A percentile compares a stretch with the other conserved stretches of the same genome.
Evolutionary conservation across 2,113 vertebrate species (phyloP).

Genomic region (Chascanopsetta lugubris): DNA sequence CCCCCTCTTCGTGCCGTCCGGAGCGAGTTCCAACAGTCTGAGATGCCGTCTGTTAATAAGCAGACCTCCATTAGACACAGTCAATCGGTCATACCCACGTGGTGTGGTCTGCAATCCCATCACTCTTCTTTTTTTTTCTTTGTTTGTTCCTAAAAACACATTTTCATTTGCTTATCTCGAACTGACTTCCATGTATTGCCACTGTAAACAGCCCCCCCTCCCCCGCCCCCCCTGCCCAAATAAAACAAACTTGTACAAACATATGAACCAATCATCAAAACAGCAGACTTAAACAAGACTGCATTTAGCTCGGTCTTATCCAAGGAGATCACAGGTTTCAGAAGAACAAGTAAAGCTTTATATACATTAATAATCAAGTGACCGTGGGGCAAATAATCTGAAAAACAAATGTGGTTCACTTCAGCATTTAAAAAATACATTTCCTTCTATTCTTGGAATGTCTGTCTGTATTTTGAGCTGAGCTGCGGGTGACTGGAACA

Average conservation of each 20-base stretch:
- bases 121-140: slow-evolving; percentile 13
- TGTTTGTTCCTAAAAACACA: not conserved
- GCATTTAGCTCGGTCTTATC: not conserved
- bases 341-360: not conserved
- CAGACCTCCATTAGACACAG: slow-evolving; percentile 54
- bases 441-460: too few relatives aligned
- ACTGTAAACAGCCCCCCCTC: not conserved
- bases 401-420: too few relatives aligned
- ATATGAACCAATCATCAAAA: not conserved
- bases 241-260: not conserved
- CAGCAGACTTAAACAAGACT: not conserved
- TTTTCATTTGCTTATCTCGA: not conserved
- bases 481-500: not conserved
- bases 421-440: too few relatives aligned
- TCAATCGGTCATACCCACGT: slow-evolving; percentile 57
- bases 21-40: not conserved
- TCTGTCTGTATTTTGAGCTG: not conserved
- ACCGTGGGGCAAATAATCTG: too few relatives aligned
- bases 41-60: slow-evolving; percentile 1
- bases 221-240: not conserved
- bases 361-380: not conserved
- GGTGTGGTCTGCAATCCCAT: slow-evolving; percentile 14
- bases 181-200: not conserved
- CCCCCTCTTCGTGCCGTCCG: not conserved
- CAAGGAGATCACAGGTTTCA: not conserved